Evolutionary conservation across 92 coral and sea anemone species (phyloP).

Genomic region (Zoanthus sociatus): DNA sequence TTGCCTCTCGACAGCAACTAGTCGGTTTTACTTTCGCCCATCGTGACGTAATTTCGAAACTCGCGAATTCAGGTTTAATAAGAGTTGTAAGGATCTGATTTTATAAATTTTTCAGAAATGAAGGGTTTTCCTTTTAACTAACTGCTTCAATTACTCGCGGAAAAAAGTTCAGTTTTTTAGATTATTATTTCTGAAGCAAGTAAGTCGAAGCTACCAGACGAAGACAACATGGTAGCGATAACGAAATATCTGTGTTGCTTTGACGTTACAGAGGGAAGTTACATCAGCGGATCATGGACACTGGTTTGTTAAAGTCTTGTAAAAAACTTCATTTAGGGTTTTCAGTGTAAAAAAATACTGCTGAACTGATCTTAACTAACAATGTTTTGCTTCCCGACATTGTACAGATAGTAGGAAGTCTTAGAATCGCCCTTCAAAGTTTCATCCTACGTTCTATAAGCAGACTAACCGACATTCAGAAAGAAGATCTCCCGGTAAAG

Average conservation of each 20-base stretch:
- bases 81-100: background rate
- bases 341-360: no score
- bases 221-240: background rate
- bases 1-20: background rate
- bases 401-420: conserved; percentile 17
- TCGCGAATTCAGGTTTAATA: background rate
- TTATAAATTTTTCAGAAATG: background rate
- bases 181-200: no score
- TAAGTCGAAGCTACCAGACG: background rate
- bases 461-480: conserved; percentile 15
- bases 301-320: conserved; percentile 15
- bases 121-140: background rate
- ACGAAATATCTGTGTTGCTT: conserved; percentile 40
- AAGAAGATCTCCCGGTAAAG: conserved; percentile 34
- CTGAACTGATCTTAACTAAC: no score
- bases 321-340: background rate
- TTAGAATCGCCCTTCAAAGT: conserved; percentile 32
- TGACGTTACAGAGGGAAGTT: conserved; percentile 35
- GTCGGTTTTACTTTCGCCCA: background rate
- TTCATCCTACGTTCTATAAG: conserved; percentile 18
- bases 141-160: no score
- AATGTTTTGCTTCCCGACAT: background rate
- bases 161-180: background rate
- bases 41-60: conserved; percentile 35
- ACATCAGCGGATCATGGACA: conserved; percentile 41